Evolutionary conservation across 2,113 vertebrate species (phyloP).

Genomic region (Boulengeromyrus knoepffleri): DNA sequence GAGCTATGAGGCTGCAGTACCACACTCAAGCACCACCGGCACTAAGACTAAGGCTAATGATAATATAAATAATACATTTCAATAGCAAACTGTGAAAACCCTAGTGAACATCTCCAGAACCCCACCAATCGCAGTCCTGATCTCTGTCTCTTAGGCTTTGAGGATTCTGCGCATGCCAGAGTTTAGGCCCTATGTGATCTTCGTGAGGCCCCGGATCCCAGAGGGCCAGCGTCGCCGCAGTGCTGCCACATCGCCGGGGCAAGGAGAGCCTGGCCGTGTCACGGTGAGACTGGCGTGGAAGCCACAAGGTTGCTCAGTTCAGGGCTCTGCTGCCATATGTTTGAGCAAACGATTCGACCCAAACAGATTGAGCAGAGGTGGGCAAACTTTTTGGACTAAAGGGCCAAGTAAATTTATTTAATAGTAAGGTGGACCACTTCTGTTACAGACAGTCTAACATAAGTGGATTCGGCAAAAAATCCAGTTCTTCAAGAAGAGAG

Average conservation of each 20-base stretch:
- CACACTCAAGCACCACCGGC: neutral
- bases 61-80: neutral
- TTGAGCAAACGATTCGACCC: neutral
- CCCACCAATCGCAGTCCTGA: neutral
- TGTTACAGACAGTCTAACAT: neutral
- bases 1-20: neutral
- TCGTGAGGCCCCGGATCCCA: constrained; percentile 69
- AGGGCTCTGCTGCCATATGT: neutral
- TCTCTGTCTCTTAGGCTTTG: constrained; percentile 61
- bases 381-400: neutral
- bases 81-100: neutral
- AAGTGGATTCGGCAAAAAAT: neutral
- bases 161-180: constrained; percentile 73
- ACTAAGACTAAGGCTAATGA: neutral
- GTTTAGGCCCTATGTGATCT: constrained; percentile 83
- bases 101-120: neutral
- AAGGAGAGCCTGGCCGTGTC: constrained; percentile 51
- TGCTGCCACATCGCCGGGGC: constrained; percentile 53
- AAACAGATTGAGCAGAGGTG: neutral
- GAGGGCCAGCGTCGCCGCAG: constrained; percentile 55
- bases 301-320: neutral
- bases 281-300: constrained; percentile 43
- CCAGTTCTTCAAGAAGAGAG: neutral
- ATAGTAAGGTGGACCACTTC: neutral
- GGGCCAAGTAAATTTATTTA: neutral